Evolutionary conservation across 2,797 vertebrate genomes (phyloP).

Genomic region (Eulemur albifrons): DNA sequence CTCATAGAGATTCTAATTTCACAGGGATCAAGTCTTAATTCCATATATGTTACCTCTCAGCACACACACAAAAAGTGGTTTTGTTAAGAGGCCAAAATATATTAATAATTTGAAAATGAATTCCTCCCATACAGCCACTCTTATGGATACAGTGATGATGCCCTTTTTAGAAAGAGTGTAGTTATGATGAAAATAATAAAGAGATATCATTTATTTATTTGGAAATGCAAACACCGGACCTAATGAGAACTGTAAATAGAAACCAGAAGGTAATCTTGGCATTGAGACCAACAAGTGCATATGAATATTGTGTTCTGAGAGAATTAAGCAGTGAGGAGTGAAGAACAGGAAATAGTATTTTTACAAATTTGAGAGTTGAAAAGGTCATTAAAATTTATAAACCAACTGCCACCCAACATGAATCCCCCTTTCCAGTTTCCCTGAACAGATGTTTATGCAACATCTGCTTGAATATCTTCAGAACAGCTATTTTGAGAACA

Average conservation of each 20-base stretch:
- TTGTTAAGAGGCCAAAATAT: neutral
- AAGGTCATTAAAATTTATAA: conserved; percentile 38
- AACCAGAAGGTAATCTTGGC: conserved; percentile 10
- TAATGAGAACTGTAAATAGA: conserved; percentile 48
- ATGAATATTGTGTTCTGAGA: conserved; percentile 27
- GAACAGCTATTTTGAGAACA: neutral
- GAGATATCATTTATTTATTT: conserved; percentile 24
- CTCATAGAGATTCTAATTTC: conserved; percentile 3
- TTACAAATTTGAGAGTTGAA: conserved; percentile 17
- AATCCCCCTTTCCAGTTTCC: neutral
- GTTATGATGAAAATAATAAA: conserved; percentile 24
- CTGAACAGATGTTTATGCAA: neutral
- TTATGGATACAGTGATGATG: neutral
- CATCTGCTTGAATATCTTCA: neutral
- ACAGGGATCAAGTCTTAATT: neutral
- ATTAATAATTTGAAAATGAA: neutral
- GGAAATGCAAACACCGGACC: conserved; percentile 43
- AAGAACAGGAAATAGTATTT: neutral
- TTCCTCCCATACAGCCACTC: neutral
- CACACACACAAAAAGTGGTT: neutral
- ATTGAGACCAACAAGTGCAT: conserved; percentile 37
- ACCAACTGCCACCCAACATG: neutral
- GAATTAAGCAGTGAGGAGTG: conserved; percentile 11
- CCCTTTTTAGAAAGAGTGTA: conserved; percentile 11
- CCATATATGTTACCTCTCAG: neutral